These are phyloP conservation scores for Drosophila mayri DNA, from an alignment of 1,140 invertebrate genomes.

Conservation along the genomic window DNA sequence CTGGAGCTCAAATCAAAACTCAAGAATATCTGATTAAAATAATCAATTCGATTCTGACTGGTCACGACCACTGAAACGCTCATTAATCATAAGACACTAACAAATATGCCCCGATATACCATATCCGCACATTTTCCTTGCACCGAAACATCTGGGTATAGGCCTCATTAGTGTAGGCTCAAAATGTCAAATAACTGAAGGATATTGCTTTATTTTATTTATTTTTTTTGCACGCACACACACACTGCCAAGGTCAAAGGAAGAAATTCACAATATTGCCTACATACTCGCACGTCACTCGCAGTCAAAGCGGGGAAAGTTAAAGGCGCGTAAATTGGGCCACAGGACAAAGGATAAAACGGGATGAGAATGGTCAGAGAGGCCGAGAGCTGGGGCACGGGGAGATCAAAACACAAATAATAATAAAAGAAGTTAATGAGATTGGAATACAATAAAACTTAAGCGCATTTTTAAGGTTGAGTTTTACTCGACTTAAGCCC, in stretches of 20 bases:
- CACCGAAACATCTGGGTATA: constrained; percentile 11
- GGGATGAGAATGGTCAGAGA: background rate
- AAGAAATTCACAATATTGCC: constrained; percentile 16
- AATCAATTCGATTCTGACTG: constrained; percentile 11
- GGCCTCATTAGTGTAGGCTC: constrained; percentile 66
- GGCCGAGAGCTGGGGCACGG: background rate
- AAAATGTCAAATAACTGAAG: constrained; percentile 76
- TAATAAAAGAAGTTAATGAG: constrained; percentile 82
- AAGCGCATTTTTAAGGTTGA: constrained; percentile 74
- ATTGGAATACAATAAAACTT: constrained; percentile 82
- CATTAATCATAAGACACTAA: constrained; percentile 37
- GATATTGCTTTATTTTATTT: constrained; percentile 78
- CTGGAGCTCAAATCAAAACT: constrained; percentile 17
- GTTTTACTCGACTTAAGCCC: constrained; percentile 65
- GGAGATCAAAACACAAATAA: constrained; percentile 65
- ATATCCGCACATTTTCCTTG: background rate
- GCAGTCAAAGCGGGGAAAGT: constrained; percentile 23
- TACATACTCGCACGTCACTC: constrained; percentile 40
- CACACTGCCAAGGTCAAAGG: background rate
- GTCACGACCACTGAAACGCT: constrained; percentile 3
- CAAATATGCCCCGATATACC: background rate
- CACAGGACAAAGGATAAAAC: constrained; percentile 7
- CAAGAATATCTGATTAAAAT: constrained; percentile 31
- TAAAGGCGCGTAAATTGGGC: constrained; percentile 56
- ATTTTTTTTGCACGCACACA: constrained; percentile 56